Percentiles rank a stretch among this genome's conserved stretches.
These are phyloP conservation scores for Lepus europaeus DNA, from an alignment of 2,113 vertebrate genomes.

Conservation along the genomic window DNA sequence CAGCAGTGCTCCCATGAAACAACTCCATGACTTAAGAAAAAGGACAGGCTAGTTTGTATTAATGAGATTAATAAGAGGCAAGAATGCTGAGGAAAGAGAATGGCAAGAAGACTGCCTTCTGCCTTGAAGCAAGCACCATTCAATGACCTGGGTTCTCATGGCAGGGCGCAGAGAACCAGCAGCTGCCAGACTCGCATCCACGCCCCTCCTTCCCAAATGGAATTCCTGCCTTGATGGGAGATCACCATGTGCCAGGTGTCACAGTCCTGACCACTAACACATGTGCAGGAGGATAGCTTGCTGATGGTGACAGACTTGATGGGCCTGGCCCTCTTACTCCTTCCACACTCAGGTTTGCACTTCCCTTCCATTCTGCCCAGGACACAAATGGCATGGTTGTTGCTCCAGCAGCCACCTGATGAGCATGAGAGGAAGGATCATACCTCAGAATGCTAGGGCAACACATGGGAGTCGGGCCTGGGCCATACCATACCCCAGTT, in stretches of 20 bases:
- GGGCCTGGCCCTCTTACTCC: background rate
- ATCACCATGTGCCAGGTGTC: background rate
- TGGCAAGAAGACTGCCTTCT: background rate
- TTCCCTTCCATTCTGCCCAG: background rate
- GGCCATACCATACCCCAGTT: fast-evolving
- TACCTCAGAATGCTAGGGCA: background rate
- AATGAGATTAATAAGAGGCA: background rate
- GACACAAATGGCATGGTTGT: background rate
- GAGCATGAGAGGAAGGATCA: background rate
- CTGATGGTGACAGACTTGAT: background rate
- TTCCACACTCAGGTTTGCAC: background rate
- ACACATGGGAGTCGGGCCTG: too few species aligned
- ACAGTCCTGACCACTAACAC: background rate
- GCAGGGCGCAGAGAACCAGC: background rate
- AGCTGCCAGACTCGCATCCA: background rate
- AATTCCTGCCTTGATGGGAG: background rate
- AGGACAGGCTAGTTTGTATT: background rate
- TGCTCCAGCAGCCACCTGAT: background rate
- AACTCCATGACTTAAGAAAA: background rate
- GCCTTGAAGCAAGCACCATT: too few species aligned
- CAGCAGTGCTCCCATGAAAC: background rate
- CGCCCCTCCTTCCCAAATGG: background rate
- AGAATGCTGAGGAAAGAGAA: background rate
- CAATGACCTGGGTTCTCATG: fast-evolving
- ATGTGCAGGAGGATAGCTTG: background rate